Evolutionary conservation across 2,113 vertebrate genomes (phyloP).

Genomic region (Narcine bancroftii): DNA sequence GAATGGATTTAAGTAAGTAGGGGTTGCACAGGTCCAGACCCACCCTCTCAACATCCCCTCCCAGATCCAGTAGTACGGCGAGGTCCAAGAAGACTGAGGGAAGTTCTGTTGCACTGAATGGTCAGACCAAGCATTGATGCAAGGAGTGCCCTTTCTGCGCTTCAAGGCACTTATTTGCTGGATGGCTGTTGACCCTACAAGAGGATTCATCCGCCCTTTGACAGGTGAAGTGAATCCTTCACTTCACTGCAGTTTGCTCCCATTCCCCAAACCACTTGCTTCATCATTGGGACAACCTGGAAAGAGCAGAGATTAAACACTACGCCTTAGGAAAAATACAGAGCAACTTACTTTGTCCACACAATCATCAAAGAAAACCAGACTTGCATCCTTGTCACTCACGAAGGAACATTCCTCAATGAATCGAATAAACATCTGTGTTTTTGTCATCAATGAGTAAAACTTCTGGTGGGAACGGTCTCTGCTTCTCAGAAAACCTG

Average conservation of each 20-base stretch:
- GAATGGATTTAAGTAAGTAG: no score
- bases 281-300: background rate
- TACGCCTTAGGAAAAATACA: background rate
- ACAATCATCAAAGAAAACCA: slow-evolving; percentile 97
- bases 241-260: background rate
- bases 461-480: slow-evolving; percentile 97
- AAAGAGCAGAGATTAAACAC: background rate
- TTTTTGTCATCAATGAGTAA: slow-evolving; percentile 94
- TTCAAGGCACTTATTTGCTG: no score
- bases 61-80: no score
- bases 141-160: no score
- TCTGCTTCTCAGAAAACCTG: slow-evolving; percentile 92
- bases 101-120: no score
- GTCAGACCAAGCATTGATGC: no score
- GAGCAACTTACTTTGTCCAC: slow-evolving; percentile 85
- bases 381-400: slow-evolving; percentile 92
- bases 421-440: slow-evolving; percentile 98
- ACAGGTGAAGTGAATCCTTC: no score
- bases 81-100: no score
- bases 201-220: no score
- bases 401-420: slow-evolving; percentile 98
- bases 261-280: background rate
- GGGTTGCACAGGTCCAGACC: no score
- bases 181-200: no score
- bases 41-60: no score